Percentiles rank a stretch among this genome's conserved stretches.
Evolutionary conservation across 2,888 invertebrate species (phyloP).

Genomic region (Rhogogaster chlorosoma): DNA sequence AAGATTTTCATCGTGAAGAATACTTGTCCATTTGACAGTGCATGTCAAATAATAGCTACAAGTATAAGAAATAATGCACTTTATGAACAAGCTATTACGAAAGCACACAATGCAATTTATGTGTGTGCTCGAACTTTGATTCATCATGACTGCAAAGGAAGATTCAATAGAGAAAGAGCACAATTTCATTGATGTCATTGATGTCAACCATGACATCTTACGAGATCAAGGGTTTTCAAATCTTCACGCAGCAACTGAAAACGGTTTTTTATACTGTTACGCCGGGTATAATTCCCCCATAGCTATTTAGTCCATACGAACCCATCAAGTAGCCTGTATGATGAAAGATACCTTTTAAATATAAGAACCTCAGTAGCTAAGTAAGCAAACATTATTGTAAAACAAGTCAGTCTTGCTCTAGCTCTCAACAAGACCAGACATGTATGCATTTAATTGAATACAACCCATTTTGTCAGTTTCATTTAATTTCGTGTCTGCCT

Average conservation of each 20-base stretch:
- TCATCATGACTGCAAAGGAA: not conserved
- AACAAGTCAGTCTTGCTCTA: no score
- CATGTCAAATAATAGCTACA: conserved; percentile 46
- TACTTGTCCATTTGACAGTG: conserved; percentile 40
- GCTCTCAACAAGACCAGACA: no score
- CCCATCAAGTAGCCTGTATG: no score
- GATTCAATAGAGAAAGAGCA: not conserved
- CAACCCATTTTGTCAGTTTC: no score
- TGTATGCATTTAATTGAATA: no score
- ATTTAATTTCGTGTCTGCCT: no score
- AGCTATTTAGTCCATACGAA: no score
- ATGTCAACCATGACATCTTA: not conserved
- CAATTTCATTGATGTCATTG: conserved; percentile 1
- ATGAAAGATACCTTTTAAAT: no score
- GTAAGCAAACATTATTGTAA: no score
- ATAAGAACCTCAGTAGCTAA: no score
- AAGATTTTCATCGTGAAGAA: conserved; percentile 26
- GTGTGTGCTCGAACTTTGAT: conserved; percentile 7
- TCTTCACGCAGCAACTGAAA: not conserved
- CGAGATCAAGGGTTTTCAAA: conserved; percentile 2
- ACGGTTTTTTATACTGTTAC: not conserved
- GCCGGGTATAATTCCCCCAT: no score
- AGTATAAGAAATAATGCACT: conserved; percentile 21
- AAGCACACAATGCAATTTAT: not conserved
- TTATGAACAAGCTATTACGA: not conserved